These are phyloP conservation scores for Microplitis deprimator DNA, from an alignment of 2,888 invertebrate genomes.

Conservation along the genomic window DNA sequence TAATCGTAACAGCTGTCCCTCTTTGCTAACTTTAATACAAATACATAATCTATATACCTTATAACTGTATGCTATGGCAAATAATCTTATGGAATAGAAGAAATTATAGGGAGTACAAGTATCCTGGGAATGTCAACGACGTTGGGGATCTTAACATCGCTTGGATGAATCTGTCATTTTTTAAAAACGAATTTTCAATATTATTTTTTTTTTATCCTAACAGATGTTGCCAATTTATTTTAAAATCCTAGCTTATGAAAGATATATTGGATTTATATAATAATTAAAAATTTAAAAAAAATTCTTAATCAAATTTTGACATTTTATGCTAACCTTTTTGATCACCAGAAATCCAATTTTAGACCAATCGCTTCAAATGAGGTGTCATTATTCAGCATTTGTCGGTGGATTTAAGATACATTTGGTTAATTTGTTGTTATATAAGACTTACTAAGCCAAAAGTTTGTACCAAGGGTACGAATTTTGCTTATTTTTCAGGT, in stretches of 20 bases:
- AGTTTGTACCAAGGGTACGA: too few species aligned
- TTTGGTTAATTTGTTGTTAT: too few species aligned
- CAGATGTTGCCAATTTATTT: not conserved
- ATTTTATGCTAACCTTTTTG: too few species aligned
- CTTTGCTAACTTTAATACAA: conserved; percentile 27
- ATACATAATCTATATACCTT: not conserved
- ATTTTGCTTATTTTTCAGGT: too few species aligned
- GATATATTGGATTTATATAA: not conserved
- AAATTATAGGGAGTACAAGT: conserved; percentile 35
- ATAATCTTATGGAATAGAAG: conserved; percentile 40
- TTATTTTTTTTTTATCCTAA: not conserved
- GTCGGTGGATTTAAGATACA: too few species aligned
- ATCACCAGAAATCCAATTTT: too few species aligned
- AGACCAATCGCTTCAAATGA: too few species aligned
- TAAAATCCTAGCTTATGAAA: not conserved
- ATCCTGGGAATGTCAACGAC: conserved; percentile 16
- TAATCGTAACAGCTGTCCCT: conserved; percentile 55
- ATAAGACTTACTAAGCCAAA: too few species aligned
- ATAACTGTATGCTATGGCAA: conserved; percentile 42
- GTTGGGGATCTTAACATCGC: conserved; percentile 3
- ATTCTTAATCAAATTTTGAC: too few species aligned
- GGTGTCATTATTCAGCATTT: too few species aligned
- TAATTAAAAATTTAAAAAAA: too few species aligned
- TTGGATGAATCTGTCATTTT: conserved; percentile 19
- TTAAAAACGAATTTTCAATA: not conserved